Conservation (phyloP, 1,140 invertebrate species). For the Orius insidiosus region DNA sequence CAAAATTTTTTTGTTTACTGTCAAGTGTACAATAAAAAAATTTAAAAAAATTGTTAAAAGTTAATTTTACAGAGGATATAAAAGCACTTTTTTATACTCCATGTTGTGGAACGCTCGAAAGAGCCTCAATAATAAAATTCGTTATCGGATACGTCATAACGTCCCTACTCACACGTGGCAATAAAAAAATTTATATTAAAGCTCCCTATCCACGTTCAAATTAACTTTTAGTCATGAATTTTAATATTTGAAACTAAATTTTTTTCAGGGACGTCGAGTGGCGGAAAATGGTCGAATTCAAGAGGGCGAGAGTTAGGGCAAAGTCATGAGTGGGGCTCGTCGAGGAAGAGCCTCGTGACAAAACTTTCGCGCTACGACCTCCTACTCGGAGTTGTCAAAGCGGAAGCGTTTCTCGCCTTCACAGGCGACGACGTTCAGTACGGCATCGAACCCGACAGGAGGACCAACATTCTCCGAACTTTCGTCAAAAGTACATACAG, state of each 20-base stretch:
- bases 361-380: conserved; percentile 71
- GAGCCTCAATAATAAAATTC: conserved; percentile 1
- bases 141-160: background rate
- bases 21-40: too few relatives aligned
- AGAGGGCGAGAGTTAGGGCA: conserved; percentile 1
- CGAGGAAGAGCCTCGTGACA: conserved; percentile 53
- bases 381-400: conserved; percentile 78
- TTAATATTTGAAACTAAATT: conserved; percentile 1
- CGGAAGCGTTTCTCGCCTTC: conserved; percentile 74
- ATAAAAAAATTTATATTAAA: background rate
- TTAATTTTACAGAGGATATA: too few relatives aligned
- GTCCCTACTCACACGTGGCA: background rate
- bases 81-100: too few relatives aligned
- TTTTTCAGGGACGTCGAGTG: conserved; percentile 2
- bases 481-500: conserved; percentile 86
- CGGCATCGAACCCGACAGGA: conserved; percentile 73
- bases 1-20: too few relatives aligned
- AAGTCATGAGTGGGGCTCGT: conserved; percentile 21
- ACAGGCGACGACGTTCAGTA: conserved; percentile 79
- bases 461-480: conserved; percentile 77
- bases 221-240: conserved; percentile 1
- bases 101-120: too few relatives aligned
- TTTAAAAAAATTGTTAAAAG: too few relatives aligned
- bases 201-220: background rate
- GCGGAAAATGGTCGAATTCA: conserved; percentile 24